These are phyloP conservation scores for Drosophila equinoxialis DNA, from an alignment of 1,140 invertebrate genomes.

Conservation along the genomic window DNA sequence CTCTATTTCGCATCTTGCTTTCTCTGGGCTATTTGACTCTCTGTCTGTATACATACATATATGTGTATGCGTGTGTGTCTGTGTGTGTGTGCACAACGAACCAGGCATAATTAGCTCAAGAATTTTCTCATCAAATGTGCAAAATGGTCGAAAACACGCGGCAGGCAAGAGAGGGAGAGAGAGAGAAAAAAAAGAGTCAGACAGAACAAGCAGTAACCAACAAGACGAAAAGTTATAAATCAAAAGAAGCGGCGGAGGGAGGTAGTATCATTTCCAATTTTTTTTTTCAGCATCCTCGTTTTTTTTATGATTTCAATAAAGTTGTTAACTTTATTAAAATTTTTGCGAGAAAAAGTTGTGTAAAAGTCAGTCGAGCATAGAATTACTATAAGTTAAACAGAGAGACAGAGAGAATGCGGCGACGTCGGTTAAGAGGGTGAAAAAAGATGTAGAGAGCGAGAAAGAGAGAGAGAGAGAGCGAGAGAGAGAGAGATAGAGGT, in stretches of 20 bases:
- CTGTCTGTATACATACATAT: not conserved
- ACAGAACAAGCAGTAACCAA: constrained; percentile 42
- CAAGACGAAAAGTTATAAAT: constrained; percentile 64
- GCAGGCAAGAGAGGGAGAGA: constrained; percentile 39
- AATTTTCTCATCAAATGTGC: constrained; percentile 78
- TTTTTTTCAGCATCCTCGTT: not conserved
- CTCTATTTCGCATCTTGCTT: constrained; percentile 41
- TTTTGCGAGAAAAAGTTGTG: constrained; percentile 73
- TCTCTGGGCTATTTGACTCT: constrained; percentile 16
- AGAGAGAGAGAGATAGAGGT: not conserved
- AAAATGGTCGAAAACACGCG: constrained; percentile 49
- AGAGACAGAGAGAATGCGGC: not conserved
- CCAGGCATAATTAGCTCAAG: constrained; percentile 72
- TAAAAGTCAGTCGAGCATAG: constrained; percentile 76
- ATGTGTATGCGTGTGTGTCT: constrained; percentile 4
- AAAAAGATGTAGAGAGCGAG: not conserved
- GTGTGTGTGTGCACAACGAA: constrained; percentile 59
- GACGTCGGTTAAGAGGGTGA: not conserved
- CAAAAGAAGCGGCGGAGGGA: constrained; percentile 26
- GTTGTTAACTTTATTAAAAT: constrained; percentile 81
- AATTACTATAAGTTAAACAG: constrained; percentile 64
- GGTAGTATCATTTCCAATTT: not conserved
- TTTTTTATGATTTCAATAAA: constrained; percentile 80
- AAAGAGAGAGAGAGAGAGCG: not conserved
- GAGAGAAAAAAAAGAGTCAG: constrained; percentile 60